Percentiles rank a stretch among this genome's conserved stretches.
These are phyloP conservation scores for Corythornis madagascariensis DNA, from an alignment of 2,113 vertebrate species.

Conservation along the genomic window DNA sequence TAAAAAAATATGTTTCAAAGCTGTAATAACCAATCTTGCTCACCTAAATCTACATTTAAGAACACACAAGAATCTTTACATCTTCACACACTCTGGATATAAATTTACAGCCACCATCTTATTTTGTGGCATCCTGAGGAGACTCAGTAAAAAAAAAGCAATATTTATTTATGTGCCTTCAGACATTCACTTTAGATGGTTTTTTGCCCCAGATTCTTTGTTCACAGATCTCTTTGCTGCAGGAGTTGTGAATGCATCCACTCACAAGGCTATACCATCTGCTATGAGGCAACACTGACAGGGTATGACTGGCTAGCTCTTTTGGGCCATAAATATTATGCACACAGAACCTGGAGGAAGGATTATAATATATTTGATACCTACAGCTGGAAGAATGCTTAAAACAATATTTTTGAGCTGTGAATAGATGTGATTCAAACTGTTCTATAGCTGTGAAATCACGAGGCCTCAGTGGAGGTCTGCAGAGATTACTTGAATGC, in stretches of 20 bases:
- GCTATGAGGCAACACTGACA: background rate
- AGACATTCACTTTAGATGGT: background rate
- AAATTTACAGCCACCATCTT: background rate
- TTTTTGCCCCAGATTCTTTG: conserved; percentile 24
- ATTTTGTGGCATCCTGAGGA: background rate
- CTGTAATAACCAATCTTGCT: background rate
- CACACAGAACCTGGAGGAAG: background rate
- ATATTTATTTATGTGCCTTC: conserved; percentile 11
- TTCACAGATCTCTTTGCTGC: conserved; percentile 24
- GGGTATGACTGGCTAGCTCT: background rate
- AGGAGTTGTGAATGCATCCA: background rate
- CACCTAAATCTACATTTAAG: background rate
- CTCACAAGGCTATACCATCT: background rate
- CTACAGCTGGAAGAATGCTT: background rate
- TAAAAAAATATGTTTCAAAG: background rate
- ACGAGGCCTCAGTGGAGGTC: background rate
- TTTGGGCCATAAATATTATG: conserved; percentile 27
- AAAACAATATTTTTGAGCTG: background rate
- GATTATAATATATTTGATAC: background rate
- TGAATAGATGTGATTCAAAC: background rate
- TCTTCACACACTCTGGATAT: background rate
- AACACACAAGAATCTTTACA: background rate
- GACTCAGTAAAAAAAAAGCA: background rate
- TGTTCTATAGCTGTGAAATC: background rate
- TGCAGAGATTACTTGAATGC: background rate